Conservation (phyloP, 2,797 vertebrate species). For the Potorous gilbertii region DNA sequence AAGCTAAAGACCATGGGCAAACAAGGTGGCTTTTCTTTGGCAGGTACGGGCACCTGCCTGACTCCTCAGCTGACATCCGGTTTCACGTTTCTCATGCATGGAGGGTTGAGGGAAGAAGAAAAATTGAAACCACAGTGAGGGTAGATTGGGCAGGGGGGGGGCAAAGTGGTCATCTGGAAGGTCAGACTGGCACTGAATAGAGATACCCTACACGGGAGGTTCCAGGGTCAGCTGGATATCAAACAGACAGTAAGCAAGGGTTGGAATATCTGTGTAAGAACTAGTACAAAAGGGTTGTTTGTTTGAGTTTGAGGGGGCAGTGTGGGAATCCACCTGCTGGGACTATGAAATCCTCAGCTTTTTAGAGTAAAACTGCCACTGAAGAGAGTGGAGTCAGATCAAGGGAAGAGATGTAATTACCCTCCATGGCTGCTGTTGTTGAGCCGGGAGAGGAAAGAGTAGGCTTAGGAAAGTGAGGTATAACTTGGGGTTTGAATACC, state of each 20-base stretch:
- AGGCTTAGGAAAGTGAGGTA: neutral
- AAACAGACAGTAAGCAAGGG: neutral
- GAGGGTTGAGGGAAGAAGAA: neutral
- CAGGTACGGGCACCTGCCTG: conserved; percentile 60
- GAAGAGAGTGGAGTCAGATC: neutral
- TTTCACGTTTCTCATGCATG: conserved; percentile 58
- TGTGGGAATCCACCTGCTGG: neutral
- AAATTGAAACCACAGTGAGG: neutral
- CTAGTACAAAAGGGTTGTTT: neutral
- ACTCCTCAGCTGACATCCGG: conserved; percentile 69
- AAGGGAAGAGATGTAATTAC: neutral
- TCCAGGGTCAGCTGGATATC: neutral
- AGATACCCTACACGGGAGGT: neutral
- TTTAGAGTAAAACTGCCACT: neutral
- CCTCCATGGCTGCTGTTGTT: neutral
- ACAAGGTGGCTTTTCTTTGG: conserved; percentile 74
- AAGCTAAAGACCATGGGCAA: conserved; percentile 44
- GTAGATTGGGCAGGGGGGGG: neutral
- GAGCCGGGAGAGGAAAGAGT: neutral
- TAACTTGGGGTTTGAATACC: neutral
- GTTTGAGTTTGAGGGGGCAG: too few species aligned
- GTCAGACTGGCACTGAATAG: neutral
- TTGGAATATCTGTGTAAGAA: neutral
- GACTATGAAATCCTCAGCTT: neutral
- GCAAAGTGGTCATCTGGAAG: neutral